Evolutionary conservation across 2,888 invertebrate genomes (phyloP).

Genomic region (Diarsia rubi): DNA sequence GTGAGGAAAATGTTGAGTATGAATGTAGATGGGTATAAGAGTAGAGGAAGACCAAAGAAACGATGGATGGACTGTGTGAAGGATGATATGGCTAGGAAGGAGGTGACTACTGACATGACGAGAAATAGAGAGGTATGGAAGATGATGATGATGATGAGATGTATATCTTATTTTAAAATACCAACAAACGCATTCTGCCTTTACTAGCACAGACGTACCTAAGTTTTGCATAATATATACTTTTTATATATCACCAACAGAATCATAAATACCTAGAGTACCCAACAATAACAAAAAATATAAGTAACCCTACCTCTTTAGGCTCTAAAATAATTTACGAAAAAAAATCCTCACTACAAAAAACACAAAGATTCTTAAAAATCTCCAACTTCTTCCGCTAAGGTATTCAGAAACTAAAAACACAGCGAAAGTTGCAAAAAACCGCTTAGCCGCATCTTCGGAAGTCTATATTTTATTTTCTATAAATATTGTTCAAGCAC

Average conservation of each 20-base stretch:
- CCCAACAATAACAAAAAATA: constrained; percentile 12
- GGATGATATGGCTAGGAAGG: too few relatives aligned
- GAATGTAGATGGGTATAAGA: too few relatives aligned
- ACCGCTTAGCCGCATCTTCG: constrained; percentile 62
- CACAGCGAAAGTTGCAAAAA: constrained; percentile 47
- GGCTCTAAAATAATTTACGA: constrained; percentile 21
- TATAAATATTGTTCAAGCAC: constrained; percentile 68
- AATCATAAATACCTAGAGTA: not conserved
- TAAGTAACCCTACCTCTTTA: not conserved
- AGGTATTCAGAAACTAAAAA: constrained; percentile 46
- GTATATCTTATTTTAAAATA: not conserved
- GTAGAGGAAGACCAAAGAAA: too few relatives aligned
- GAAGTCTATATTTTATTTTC: constrained; percentile 61
- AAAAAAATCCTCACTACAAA: constrained; percentile 12
- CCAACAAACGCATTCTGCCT: not conserved
- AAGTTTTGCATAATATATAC: not conserved
- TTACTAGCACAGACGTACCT: not conserved
- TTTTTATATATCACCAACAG: constrained; percentile 13
- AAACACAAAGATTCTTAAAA: constrained; percentile 6
- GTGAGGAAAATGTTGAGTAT: too few relatives aligned
- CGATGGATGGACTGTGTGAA: too few relatives aligned
- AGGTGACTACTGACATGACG: too few relatives aligned
- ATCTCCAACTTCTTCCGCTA: constrained; percentile 26
- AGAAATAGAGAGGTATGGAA: too few relatives aligned
- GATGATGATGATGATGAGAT: too few relatives aligned